A percentile compares a stretch with the other conserved stretches of the same genome.
phyloP scores from a whole-genome alignment of 92 coral and sea anemone species.

The Zoanthus gigantus region DNA sequence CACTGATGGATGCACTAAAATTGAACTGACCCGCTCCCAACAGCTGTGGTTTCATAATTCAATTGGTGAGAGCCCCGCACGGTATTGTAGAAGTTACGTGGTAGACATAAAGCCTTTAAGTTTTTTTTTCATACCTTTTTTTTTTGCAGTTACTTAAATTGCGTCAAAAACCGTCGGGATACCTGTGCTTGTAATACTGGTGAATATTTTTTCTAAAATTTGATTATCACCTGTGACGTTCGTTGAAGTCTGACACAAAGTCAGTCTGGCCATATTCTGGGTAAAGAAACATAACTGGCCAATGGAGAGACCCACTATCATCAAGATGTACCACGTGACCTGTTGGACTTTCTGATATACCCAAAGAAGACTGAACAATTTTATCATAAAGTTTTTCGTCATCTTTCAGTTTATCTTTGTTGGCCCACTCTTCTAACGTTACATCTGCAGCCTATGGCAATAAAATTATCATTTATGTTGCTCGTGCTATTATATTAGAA shows the following conservation, averaged over 20 bases:
- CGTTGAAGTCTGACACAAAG: conserved; percentile 89
- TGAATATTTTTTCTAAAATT: background rate
- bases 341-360: conserved; percentile 67
- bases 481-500: background rate
- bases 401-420: conserved; percentile 21
- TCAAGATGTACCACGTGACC: conserved; percentile 79
- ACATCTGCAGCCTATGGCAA: conserved; percentile 64
- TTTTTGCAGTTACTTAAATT: too few relatives aligned
- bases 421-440: conserved; percentile 38
- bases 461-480: background rate
- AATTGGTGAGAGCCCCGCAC: too few relatives aligned
- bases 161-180: too few relatives aligned
- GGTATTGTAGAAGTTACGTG: too few relatives aligned
- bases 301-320: conserved; percentile 69
- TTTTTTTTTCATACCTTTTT: too few relatives aligned
- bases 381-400: conserved; percentile 54
- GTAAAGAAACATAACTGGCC: conserved; percentile 95
- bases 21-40: too few relatives aligned
- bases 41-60: too few relatives aligned
- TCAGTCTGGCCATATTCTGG: conserved; percentile 93
- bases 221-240: conserved; percentile 74
- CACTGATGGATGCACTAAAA: too few relatives aligned
- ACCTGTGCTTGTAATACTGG: background rate
- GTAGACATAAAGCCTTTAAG: too few relatives aligned
- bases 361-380: conserved; percentile 39